Evolutionary conservation across 2,797 vertebrate species (phyloP).

Genomic region (Gouania willdenowi): DNA sequence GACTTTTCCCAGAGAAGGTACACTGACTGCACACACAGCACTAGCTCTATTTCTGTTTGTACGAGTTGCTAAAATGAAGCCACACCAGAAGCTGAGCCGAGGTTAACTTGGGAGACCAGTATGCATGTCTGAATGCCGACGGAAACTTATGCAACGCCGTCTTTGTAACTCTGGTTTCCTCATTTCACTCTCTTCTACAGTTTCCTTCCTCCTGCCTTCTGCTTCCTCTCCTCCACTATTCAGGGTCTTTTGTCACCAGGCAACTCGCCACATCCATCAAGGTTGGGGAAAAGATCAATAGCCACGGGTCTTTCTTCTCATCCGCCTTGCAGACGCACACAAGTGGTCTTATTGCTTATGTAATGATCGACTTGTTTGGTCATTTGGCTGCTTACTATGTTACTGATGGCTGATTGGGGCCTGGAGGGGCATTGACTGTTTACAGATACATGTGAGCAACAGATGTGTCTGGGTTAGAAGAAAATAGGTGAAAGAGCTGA

Average conservation of each 20-base stretch:
- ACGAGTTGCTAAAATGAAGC: no score
- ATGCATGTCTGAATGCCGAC: slow-evolving; percentile 31
- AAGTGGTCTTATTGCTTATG: slow-evolving; percentile 59
- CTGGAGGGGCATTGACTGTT: slow-evolving; percentile 31
- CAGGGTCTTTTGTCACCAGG: slow-evolving; percentile 24
- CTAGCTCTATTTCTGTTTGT: no score
- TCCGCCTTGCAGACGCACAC: slow-evolving; percentile 36
- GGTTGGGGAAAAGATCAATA: slow-evolving; percentile 59
- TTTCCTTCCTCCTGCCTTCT: slow-evolving; percentile 9
- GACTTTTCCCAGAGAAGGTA: background rate
- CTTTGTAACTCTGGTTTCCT: slow-evolving; percentile 12
- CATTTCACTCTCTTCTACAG: slow-evolving; percentile 27
- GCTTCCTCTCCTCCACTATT: slow-evolving; percentile 17
- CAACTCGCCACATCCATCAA: slow-evolving; percentile 57
- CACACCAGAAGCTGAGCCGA: slow-evolving; percentile 16
- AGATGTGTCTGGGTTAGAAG: slow-evolving; percentile 3
- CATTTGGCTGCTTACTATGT: slow-evolving; percentile 65
- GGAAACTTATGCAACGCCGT: slow-evolving; percentile 37
- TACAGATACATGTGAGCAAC: slow-evolving; percentile 20
- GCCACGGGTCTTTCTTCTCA: slow-evolving; percentile 40
- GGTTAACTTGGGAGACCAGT: slow-evolving; percentile 24
- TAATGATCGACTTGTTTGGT: slow-evolving; percentile 63
- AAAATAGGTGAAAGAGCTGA: no score
- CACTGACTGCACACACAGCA: slow-evolving; percentile 17
- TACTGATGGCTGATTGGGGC: slow-evolving; percentile 45